Conservation (phyloP, 2,113 vertebrate species). For the Ceyx melanurus region DNA sequence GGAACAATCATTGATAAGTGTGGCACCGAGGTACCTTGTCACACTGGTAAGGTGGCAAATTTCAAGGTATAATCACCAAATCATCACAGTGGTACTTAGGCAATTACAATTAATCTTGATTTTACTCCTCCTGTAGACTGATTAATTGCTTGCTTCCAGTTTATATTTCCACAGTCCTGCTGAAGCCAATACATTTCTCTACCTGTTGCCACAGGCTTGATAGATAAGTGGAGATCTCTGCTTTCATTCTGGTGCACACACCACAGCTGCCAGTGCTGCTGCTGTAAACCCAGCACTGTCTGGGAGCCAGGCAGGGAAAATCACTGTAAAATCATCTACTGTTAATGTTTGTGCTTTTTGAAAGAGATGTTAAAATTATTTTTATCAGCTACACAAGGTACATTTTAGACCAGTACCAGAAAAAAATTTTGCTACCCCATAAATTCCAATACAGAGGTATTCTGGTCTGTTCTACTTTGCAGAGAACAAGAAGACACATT, state of each 20-base stretch:
- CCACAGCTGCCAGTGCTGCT: not conserved
- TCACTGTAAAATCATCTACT: not conserved
- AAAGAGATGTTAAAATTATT: not conserved
- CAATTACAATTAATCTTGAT: not conserved
- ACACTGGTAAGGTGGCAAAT: not conserved
- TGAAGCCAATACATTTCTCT: not conserved
- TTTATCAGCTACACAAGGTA: not conserved
- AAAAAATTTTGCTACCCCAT: not conserved
- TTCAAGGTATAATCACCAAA: not conserved
- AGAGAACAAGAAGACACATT: not conserved
- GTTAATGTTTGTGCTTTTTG: not conserved
- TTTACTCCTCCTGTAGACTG: not conserved
- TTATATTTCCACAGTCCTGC: not conserved
- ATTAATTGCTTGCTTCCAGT: not conserved
- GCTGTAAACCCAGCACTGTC: not conserved
- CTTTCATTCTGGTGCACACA: not conserved
- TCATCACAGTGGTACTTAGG: fast-evolving
- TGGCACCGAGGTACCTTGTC: not conserved
- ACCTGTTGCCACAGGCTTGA: fast-evolving
- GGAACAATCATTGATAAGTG: not conserved
- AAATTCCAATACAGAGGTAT: not conserved
- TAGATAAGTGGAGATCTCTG: not conserved
- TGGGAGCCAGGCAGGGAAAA: not conserved
- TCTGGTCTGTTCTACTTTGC: not conserved
- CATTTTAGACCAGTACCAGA: not conserved